phyloP scores from a whole-genome alignment of 2,113 vertebrate genomes.

The Benitochromis conjunctus region DNA sequence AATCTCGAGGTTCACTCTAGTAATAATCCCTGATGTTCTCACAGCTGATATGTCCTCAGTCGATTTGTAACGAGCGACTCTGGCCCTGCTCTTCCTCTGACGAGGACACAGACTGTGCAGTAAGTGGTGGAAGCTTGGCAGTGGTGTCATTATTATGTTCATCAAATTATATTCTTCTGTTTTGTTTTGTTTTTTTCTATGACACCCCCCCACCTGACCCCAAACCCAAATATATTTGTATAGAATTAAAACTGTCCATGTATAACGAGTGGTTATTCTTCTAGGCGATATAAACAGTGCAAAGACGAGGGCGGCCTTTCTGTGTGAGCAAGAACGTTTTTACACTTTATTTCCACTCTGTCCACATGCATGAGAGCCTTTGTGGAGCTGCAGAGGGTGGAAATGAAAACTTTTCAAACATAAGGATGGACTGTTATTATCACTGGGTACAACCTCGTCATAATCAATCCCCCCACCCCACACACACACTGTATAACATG shows the following conservation, averaged over 20 bases:
- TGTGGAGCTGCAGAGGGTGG: slow-evolving; percentile 15
- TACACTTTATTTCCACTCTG: slow-evolving; percentile 22
- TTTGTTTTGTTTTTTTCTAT: background rate
- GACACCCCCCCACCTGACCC: background rate
- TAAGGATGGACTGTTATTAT: slow-evolving; percentile 59
- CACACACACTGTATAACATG: slow-evolving; percentile 47
- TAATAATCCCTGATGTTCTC: slow-evolving; percentile 43
- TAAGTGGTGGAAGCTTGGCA: slow-evolving; percentile 1
- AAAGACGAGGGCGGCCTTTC: slow-evolving; percentile 23
- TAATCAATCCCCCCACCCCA: background rate
- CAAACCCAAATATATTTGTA: slow-evolving; percentile 51
- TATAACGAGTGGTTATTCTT: slow-evolving; percentile 43
- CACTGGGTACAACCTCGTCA: slow-evolving; percentile 16
- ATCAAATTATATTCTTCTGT: slow-evolving; percentile 36
- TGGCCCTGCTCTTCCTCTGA: slow-evolving; percentile 13
- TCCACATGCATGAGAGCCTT: slow-evolving; percentile 38
- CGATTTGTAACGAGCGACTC: slow-evolving; percentile 19
- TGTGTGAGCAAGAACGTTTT: slow-evolving; percentile 17
- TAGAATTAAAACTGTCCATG: slow-evolving; percentile 50
- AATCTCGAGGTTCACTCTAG: slow-evolving; percentile 52
- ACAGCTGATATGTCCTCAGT: slow-evolving; percentile 15
- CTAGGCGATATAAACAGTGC: slow-evolving; percentile 12
- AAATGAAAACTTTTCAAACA: slow-evolving; percentile 44
- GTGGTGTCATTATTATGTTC: slow-evolving; percentile 30
- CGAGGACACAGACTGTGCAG: slow-evolving; percentile 24